Conservation (phyloP, 2,797 vertebrate genomes). For the Melanotaenia boesemani region DNA sequence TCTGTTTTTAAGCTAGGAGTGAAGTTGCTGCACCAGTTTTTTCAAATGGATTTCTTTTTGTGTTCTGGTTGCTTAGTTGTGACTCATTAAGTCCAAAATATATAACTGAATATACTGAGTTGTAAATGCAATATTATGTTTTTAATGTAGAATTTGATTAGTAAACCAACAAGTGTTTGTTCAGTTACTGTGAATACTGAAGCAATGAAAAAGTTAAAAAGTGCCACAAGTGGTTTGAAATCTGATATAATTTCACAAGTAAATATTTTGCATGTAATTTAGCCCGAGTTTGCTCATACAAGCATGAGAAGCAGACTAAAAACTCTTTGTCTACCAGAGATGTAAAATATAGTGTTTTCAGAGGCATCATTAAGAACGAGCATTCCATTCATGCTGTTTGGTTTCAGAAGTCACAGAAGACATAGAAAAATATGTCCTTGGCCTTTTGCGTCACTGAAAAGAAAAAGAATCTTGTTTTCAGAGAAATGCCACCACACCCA, state of each 20-base stretch:
- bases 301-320: neutral
- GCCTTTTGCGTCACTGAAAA: slow-evolving; percentile 38
- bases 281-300: neutral
- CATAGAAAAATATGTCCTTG: slow-evolving; percentile 36
- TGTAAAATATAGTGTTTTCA: slow-evolving; percentile 34
- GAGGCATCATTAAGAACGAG: slow-evolving; percentile 35
- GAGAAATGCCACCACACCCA: slow-evolving; percentile 51
- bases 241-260: neutral
- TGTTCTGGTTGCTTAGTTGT: slow-evolving; percentile 27
- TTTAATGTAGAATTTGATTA: neutral
- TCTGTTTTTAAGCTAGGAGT: slow-evolving; percentile 32
- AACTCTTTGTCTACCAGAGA: slow-evolving; percentile 9
- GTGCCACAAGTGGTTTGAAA: neutral
- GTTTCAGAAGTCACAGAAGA: slow-evolving; percentile 27
- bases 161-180: neutral
- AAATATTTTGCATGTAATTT: neutral
- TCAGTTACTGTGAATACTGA: neutral
- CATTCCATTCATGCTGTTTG: slow-evolving; percentile 41
- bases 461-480: slow-evolving; percentile 37
- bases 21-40: slow-evolving; percentile 59
- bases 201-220: neutral
- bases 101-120: neutral
- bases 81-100: slow-evolving; percentile 2
- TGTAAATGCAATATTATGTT: neutral
- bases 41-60: slow-evolving; percentile 45